Evolutionary conservation across 2,888 invertebrate species (phyloP), one percentile per base, ranked within the genome.

Genomic region (Papilio elwesi): DNA sequence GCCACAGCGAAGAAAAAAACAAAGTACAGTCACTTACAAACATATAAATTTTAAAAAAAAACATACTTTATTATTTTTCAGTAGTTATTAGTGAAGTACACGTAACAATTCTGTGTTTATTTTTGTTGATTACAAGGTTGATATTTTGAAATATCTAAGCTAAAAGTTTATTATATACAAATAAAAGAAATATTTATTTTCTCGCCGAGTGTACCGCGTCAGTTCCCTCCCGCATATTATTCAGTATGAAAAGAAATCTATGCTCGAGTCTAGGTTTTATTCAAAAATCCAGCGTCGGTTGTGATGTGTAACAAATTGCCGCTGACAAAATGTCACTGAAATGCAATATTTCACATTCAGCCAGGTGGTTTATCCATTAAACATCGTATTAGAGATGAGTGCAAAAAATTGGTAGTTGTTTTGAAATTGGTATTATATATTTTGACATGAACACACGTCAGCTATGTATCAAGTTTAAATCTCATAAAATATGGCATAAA

Each of bases 341-440:
- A 85, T 90, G 90, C 91, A 91, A 93, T 93, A 88, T 91, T 85
- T 93, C 91, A 85, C 78, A 79, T 80, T 78, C 78, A 84, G 87
- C 93, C 92, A 93, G 93, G 90, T 93, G 93, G 86, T 88, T 84
- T 83, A 92, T 93, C 81, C 89, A 92, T 92, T 85, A 93, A 79
- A 88, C 92, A 93, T 92, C 74, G 84, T 80, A 84, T 88, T 80
- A 78, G 78, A 82, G 78, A 86, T 85, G 79, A 81, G 81, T 76
- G 78, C 80, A 83, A 83, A 82, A 83, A 81, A 77, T 74, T 77
- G 75, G 75, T 78, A 76, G 75, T 76, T 77, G 78, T 79, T 85
- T 85, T 81, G 77, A 79, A 83, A 83, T 73, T 80, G 76, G 79
- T 78, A 76, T 76, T 77, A 79, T 26, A 26, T 26, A 26, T 82